A percentile compares a stretch with the other conserved stretches of the same genome.
phyloP scores from a whole-genome alignment of 2,113 vertebrate species.

The Rallus limicola region DNA sequence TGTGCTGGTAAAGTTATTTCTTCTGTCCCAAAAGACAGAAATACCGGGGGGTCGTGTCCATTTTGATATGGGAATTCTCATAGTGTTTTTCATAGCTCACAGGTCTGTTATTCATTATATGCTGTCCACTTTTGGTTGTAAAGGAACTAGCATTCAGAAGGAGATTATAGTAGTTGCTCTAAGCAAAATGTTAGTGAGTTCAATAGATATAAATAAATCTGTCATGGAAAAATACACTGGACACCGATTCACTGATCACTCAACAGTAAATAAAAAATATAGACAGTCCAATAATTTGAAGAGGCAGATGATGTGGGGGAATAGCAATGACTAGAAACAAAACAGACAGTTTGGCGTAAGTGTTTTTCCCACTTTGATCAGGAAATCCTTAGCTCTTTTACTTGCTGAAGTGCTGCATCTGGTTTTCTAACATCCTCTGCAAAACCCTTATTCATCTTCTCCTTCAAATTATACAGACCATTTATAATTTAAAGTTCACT shows the following conservation, averaged over 20 bases:
- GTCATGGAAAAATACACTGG: neutral
- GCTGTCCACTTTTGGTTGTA: slow-evolving; percentile 41
- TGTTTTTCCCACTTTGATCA: slow-evolving; percentile 57
- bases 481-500: slow-evolving; percentile 13
- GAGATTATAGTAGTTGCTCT: slow-evolving; percentile 13
- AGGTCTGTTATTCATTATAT: slow-evolving; percentile 46
- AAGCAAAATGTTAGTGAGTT: slow-evolving; percentile 47
- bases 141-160: slow-evolving; percentile 2
- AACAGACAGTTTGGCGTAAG: slow-evolving; percentile 52
- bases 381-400: slow-evolving; percentile 4
- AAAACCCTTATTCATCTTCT: neutral
- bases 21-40: slow-evolving; percentile 54
- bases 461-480: neutral
- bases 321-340: slow-evolving; percentile 35
- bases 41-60: slow-evolving; percentile 36
- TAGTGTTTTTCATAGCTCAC: slow-evolving; percentile 28
- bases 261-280: slow-evolving; percentile 60
- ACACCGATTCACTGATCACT: slow-evolving; percentile 56
- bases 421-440: neutral
- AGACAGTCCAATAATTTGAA: slow-evolving; percentile 35
- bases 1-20: slow-evolving; percentile 72
- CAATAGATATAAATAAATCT: slow-evolving; percentile 56
- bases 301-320: slow-evolving; percentile 42
- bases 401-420: slow-evolving; percentile 34
- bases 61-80: slow-evolving; percentile 33